phyloP scores from a whole-genome alignment of 2,797 vertebrate genomes.

The Bufotes viridis region DNA sequence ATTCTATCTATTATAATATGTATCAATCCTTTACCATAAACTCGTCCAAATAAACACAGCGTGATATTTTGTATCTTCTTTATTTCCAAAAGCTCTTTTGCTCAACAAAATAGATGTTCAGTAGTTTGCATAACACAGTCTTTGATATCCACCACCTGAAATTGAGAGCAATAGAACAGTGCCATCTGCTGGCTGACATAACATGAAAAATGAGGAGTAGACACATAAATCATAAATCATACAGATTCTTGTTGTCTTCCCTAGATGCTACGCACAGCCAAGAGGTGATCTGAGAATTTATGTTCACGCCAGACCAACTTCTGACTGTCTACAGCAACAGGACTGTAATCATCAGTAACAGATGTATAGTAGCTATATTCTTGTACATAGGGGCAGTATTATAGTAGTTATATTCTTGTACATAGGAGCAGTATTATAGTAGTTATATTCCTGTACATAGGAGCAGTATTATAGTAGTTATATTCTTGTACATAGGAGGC shows the following conservation, averaged over 20 bases:
- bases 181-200: background rate
- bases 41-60: background rate
- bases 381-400: background rate
- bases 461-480: too few relatives aligned
- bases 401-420: too few relatives aligned
- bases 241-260: background rate
- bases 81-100: background rate
- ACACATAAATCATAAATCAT: background rate
- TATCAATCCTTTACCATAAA: background rate
- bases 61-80: background rate
- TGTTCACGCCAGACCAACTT: slow-evolving; percentile 75
- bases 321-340: slow-evolving; percentile 74
- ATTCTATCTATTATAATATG: background rate
- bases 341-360: background rate
- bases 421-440: too few relatives aligned
- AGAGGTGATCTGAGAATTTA: slow-evolving; percentile 75
- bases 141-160: background rate
- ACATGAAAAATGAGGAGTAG: background rate
- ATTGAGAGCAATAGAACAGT: background rate
- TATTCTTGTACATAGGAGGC: too few relatives aligned
- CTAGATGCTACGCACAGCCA: slow-evolving; percentile 73
- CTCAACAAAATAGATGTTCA: background rate
- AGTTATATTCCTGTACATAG: too few relatives aligned
- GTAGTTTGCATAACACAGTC: background rate
- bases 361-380: background rate